Conservation (phyloP, 64 coral and sea anemone species). For the Actinia tenebrosa region DNA sequence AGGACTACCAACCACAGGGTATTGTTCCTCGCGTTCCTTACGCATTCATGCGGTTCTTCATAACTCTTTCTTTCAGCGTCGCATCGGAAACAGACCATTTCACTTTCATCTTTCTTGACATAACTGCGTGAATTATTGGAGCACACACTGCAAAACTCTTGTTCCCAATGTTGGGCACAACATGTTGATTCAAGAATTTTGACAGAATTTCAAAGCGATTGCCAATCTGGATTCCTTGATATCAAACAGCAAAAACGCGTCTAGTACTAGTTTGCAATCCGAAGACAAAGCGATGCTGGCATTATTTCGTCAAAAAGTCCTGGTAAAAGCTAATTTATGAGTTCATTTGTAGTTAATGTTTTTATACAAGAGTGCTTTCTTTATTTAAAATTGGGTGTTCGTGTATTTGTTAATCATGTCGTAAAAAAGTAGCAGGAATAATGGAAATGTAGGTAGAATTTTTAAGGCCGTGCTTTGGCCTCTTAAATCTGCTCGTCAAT, state of each 20-base stretch:
- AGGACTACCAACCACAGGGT: background rate
- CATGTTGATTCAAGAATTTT: background rate
- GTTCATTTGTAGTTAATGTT: too few species aligned
- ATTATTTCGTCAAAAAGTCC: background rate
- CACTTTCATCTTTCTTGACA: background rate
- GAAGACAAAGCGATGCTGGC: background rate
- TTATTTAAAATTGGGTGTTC: background rate
- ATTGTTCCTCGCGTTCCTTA: background rate
- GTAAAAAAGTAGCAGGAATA: too few species aligned
- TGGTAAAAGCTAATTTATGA: background rate
- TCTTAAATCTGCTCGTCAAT: too few species aligned
- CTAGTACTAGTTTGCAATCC: background rate
- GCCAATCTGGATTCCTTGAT: background rate
- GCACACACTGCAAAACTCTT: too few species aligned
- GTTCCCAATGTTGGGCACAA: too few species aligned
- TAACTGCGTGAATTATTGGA: too few species aligned
- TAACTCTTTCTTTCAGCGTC: background rate
- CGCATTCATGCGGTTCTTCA: background rate
- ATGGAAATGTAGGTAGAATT: too few species aligned
- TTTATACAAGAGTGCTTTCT: background rate
- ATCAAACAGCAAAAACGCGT: background rate
- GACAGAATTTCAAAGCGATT: background rate
- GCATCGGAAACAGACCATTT: background rate
- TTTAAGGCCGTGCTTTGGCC: too few species aligned
- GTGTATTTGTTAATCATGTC: background rate